These are phyloP conservation scores for Epistrophe eligans DNA, from an alignment of 2,888 invertebrate species.

Conservation along the genomic window DNA sequence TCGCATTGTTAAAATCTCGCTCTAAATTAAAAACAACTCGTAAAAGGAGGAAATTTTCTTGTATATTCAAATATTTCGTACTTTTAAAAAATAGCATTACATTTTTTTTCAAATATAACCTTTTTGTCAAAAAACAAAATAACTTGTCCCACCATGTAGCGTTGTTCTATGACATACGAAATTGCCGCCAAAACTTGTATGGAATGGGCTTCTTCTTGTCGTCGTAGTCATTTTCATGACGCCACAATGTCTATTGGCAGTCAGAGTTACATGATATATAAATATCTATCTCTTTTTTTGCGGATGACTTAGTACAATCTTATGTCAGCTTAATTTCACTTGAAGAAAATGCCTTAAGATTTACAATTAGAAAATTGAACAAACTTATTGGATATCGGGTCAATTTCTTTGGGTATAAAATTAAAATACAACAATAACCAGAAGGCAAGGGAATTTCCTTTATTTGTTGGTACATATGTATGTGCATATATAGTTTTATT, in stretches of 20 bases:
- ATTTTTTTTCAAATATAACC: no score
- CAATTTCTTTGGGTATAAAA: background rate
- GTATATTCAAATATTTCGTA: no score
- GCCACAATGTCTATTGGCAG: conserved; percentile 51
- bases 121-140: no score
- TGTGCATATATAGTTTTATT: background rate
- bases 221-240: conserved; percentile 48
- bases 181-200: conserved; percentile 43
- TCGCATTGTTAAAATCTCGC: no score
- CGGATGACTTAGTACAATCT: background rate
- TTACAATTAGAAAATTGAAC: background rate
- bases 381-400: background rate
- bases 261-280: background rate
- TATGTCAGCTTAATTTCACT: background rate
- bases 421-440: background rate
- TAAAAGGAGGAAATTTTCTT: no score
- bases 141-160: background rate
- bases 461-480: background rate
- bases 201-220: conserved; percentile 31
- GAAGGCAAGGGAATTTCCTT: background rate
- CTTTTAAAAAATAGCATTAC: no score
- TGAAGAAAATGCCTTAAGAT: background rate
- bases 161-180: conserved; percentile 45
- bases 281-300: background rate
- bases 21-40: no score